Evolutionary conservation across 2,797 vertebrate genomes (phyloP).

Genomic region (Xyrichtys novacula): DNA sequence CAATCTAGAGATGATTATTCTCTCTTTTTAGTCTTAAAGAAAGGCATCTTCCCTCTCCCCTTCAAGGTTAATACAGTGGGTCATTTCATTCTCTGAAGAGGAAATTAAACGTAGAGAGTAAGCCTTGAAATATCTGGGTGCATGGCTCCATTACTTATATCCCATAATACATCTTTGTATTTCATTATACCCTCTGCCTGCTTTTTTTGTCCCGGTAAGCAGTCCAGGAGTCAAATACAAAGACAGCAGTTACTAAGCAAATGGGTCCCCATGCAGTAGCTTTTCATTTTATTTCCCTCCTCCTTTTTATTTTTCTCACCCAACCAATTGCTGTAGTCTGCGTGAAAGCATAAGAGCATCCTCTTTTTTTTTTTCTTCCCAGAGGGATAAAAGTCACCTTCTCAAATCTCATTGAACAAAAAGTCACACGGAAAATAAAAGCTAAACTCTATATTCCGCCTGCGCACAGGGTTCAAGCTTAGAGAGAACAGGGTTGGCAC

Average conservation of each 20-base stretch:
- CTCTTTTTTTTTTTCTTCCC: conserved; percentile 64
- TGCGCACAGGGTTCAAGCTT: conserved; percentile 81
- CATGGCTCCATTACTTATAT: conserved; percentile 80
- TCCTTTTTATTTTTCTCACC: conserved; percentile 56
- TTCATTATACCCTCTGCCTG: conserved; percentile 78
- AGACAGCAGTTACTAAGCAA: conserved; percentile 82
- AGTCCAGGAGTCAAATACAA: conserved; percentile 82
- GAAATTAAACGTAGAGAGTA: conserved; percentile 78
- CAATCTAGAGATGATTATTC: conserved; percentile 63
- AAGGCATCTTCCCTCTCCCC: conserved; percentile 64
- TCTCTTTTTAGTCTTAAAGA: conserved; percentile 62
- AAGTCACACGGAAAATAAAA: conserved; percentile 84
- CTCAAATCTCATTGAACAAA: conserved; percentile 86
- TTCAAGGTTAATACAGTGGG: conserved; percentile 78
- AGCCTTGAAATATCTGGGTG: conserved; percentile 76
- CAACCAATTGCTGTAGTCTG: conserved; percentile 70
- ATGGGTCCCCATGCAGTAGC: conserved; percentile 72
- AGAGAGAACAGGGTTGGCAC: conserved; percentile 74
- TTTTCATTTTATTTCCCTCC: conserved; percentile 54
- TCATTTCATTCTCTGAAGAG: conserved; percentile 78
- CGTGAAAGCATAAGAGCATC: conserved; percentile 77
- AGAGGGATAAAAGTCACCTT: conserved; percentile 85
- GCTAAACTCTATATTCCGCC: conserved; percentile 79
- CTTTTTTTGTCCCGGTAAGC: conserved; percentile 75
- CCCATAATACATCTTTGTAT: conserved; percentile 83